Conservation (phyloP, 2,113 vertebrate genomes). For the Eurypyga helias region DNA sequence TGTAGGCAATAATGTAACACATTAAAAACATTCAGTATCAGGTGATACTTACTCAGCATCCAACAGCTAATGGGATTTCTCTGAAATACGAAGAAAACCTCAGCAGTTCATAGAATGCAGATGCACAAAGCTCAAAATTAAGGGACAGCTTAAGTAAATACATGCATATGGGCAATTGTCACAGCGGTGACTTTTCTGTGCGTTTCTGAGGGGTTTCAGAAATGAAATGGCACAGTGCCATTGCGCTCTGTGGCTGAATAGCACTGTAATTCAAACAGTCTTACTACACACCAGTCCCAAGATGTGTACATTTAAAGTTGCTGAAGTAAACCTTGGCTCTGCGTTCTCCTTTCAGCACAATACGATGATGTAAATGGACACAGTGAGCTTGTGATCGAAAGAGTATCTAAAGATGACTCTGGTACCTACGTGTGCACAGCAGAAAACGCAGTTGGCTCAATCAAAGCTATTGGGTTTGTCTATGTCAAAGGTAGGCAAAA, state of each 20-base stretch:
- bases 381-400: conserved; percentile 90
- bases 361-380: conserved; percentile 82
- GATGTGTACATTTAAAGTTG: background rate
- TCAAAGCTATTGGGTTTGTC: conserved; percentile 91
- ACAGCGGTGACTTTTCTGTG: background rate
- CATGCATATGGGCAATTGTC: background rate
- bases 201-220: background rate
- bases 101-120: background rate
- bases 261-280: background rate
- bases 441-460: conserved; percentile 87
- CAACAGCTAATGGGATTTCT: background rate
- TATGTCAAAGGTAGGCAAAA: conserved; percentile 89
- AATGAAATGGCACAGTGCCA: background rate
- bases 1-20: background rate
- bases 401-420: conserved; percentile 88
- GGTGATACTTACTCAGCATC: background rate
- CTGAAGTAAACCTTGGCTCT: background rate
- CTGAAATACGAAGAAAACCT: background rate
- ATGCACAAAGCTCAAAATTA: background rate
- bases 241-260: background rate
- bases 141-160: background rate
- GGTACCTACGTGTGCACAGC: conserved; percentile 93
- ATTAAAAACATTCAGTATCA: background rate
- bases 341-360: conserved; percentile 75
- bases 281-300: background rate